These are phyloP conservation scores for Artibeus lituratus DNA, from an alignment of 2,797 vertebrate genomes.

Conservation along the genomic window DNA sequence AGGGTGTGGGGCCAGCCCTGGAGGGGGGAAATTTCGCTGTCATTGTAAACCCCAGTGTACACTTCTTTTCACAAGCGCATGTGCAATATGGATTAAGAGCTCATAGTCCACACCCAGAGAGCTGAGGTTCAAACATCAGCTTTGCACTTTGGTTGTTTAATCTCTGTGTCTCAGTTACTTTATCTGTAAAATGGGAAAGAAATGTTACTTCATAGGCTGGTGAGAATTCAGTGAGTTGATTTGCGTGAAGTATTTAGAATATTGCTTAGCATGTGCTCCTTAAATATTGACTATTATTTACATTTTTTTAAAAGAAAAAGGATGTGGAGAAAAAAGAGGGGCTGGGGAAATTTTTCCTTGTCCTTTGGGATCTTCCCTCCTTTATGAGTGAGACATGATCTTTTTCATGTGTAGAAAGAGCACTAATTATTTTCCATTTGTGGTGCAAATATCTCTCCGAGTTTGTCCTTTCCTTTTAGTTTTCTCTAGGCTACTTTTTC, in stretches of 20 bases:
- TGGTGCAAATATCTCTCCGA: background rate
- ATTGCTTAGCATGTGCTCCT: background rate
- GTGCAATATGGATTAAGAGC: background rate
- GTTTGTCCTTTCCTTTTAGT: background rate
- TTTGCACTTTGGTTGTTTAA: background rate
- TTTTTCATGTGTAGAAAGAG: background rate
- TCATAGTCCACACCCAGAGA: background rate
- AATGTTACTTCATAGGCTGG: background rate
- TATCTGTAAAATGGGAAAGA: background rate
- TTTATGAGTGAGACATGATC: background rate
- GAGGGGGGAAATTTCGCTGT: background rate
- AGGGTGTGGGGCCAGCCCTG: background rate
- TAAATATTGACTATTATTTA: background rate
- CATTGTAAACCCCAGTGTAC: background rate
- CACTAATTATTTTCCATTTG: background rate
- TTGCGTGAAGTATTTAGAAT: background rate
- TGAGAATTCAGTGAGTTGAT: background rate
- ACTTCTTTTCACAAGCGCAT: background rate
- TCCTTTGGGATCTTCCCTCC: background rate
- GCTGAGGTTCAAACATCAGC: background rate
- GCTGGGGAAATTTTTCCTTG: background rate
- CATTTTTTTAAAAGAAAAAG: background rate
- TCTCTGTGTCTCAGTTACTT: background rate
- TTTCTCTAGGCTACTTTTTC: background rate
- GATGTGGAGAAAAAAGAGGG: background rate